Evolutionary conservation across 2,113 vertebrate genomes (phyloP).

Genomic region (Apistogramma diplotaenia): DNA sequence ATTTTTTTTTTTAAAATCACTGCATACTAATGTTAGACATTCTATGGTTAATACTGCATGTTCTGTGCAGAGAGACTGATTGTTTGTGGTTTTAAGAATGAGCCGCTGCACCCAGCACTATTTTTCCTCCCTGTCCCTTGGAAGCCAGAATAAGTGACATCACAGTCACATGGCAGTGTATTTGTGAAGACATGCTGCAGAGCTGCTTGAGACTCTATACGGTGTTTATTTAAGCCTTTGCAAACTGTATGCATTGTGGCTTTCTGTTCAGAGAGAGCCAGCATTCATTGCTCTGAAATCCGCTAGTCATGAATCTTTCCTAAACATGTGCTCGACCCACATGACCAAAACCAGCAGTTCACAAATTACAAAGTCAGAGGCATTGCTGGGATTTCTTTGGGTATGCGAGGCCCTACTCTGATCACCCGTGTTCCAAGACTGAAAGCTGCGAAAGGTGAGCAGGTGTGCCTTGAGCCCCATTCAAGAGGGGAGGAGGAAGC

Average conservation of each 20-base stretch:
- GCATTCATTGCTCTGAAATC: conserved; percentile 14
- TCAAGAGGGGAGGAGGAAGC: conserved; percentile 22
- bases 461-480: conserved; percentile 33
- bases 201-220: not conserved
- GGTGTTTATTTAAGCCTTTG: conserved; percentile 46
- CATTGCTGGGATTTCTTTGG: not conserved
- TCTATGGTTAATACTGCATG: conserved; percentile 9
- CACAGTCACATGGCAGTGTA: conserved; percentile 25
- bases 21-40: conserved; percentile 28
- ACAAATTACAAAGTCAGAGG: conserved; percentile 3
- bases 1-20: conserved; percentile 17
- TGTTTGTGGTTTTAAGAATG: conserved; percentile 38
- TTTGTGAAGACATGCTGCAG: not conserved
- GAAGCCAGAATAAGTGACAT: conserved; percentile 23
- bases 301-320: conserved; percentile 49
- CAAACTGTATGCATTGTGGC: conserved; percentile 24
- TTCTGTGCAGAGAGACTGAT: conserved; percentile 3
- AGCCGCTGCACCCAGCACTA: not conserved
- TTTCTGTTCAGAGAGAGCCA: conserved; percentile 24
- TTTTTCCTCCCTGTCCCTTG: not conserved
- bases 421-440: not conserved
- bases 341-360: conserved; percentile 9
- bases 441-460: conserved; percentile 30
- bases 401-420: conserved; percentile 10
- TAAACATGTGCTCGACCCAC: conserved; percentile 32